Evolutionary conservation across 2,797 vertebrate species (phyloP).

Genomic region (Morus bassanus): DNA sequence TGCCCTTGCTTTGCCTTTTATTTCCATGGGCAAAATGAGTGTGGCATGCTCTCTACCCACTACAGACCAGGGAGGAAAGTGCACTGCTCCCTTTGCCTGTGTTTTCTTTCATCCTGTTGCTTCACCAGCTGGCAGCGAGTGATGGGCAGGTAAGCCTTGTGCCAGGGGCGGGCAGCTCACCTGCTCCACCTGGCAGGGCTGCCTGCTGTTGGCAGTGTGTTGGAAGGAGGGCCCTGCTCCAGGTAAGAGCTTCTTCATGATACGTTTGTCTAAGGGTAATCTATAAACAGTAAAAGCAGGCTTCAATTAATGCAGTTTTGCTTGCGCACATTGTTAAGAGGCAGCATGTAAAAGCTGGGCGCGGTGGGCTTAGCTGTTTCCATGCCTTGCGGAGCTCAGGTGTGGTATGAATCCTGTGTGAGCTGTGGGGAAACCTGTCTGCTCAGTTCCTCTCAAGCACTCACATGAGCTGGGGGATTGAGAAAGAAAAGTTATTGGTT

Average conservation of each 20-base stretch:
- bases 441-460: background rate
- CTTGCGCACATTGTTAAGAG: background rate
- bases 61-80: background rate
- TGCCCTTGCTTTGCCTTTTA: background rate
- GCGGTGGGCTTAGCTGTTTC: background rate
- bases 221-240: background rate
- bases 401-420: background rate
- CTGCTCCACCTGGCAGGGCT: background rate
- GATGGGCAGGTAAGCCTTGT: background rate
- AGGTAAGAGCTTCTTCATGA: background rate
- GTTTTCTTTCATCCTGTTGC: background rate
- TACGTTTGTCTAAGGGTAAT: background rate
- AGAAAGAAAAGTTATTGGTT: background rate
- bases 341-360: background rate
- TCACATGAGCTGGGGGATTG: background rate
- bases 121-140: background rate
- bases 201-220: background rate
- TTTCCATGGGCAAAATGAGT: background rate
- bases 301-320: background rate
- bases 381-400: background rate
- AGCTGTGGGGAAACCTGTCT: background rate
- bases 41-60: background rate
- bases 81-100: background rate
- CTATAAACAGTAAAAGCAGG: background rate
- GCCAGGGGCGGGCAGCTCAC: background rate